These are phyloP conservation scores for Desoria tigrina DNA, from an alignment of 2,888 invertebrate genomes.

Conservation along the genomic window DNA sequence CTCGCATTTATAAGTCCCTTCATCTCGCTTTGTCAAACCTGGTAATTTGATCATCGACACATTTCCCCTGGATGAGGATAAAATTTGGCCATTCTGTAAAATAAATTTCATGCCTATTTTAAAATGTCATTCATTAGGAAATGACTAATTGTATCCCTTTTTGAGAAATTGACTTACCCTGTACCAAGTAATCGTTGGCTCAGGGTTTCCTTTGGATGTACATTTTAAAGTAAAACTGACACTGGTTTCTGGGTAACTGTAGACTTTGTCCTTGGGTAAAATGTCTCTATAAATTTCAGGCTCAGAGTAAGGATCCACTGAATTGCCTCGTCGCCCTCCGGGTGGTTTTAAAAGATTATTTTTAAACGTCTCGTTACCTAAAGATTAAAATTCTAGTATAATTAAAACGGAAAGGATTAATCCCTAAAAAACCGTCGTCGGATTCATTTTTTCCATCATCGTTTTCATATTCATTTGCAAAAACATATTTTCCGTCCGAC, in stretches of 20 bases:
- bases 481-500: not conserved
- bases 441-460: too few relatives aligned
- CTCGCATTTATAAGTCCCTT: conserved; percentile 49
- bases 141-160: too few relatives aligned
- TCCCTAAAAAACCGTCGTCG: too few relatives aligned
- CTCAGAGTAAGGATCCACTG: conserved; percentile 26
- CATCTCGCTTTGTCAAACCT: conserved; percentile 42
- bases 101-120: not conserved
- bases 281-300: conserved; percentile 44
- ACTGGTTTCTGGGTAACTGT: too few relatives aligned
- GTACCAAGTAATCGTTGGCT: conserved; percentile 48
- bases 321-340: conserved; percentile 20
- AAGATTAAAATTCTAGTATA: not conserved
- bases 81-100: conserved; percentile 39
- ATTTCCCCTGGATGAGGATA: conserved; percentile 30
- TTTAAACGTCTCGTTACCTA: not conserved
- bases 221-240: conserved; percentile 45
- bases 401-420: too few relatives aligned
- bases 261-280: conserved; percentile 24
- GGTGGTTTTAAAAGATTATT: conserved; percentile 35
- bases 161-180: conserved; percentile 43
- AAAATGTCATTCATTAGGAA: not conserved
- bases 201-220: conserved; percentile 50
- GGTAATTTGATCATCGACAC: conserved; percentile 40
- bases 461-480: not conserved